Evolutionary conservation across 2,797 vertebrate genomes (phyloP), one percentile per base, ranked within the genome.

Genomic region (Sebastes hopkinsi): DNA sequence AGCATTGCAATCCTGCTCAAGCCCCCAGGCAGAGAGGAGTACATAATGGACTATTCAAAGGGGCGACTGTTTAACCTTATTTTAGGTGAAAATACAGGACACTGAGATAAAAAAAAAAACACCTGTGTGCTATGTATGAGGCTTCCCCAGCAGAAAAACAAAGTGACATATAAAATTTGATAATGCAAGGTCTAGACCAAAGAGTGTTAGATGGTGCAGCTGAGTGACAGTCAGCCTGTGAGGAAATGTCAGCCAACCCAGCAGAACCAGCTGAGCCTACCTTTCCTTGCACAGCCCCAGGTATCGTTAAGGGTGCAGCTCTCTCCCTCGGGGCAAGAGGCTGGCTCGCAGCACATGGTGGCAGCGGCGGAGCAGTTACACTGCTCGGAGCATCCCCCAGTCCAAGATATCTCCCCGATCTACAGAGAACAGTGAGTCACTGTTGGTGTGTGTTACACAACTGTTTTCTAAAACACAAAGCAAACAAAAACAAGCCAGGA

Each of bases 241-340:
- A 79, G 38, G 60, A 80, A 70, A 71, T 66, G 77, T 83, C 79
- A 75, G 34, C 71, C 22, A 82, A 90, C 80, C 91, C 77, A 85
- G 91, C 70, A 88, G 64, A 95, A 92, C 92, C 89, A 90, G 93
- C 88, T 78, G 30, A 56, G 67, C 85, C 68, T 84, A 89, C 85
- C 77, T 90, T 79, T 88, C 65, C 73, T 75, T 82, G 88, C 62
- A 82, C 84, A 94, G 87, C 88, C 89, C 68, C 84, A 88, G 74
- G 92, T 90, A 58, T 82, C 52, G 69, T 92, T 93, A 61, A 88
- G 81, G 88, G 89, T 84, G 90, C 80, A 93, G 85, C 75, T 78
- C 30, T 85, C 25, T 61, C 89, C 92, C 89, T 91, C 22, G 0
- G 83, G 92, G 90, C 81, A 90, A 46, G 75, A 89, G 59, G 79